Conservation (phyloP, 30 jellyfish, hydroid and myxozoan species). For the Phacellophora camtschatica region DNA sequence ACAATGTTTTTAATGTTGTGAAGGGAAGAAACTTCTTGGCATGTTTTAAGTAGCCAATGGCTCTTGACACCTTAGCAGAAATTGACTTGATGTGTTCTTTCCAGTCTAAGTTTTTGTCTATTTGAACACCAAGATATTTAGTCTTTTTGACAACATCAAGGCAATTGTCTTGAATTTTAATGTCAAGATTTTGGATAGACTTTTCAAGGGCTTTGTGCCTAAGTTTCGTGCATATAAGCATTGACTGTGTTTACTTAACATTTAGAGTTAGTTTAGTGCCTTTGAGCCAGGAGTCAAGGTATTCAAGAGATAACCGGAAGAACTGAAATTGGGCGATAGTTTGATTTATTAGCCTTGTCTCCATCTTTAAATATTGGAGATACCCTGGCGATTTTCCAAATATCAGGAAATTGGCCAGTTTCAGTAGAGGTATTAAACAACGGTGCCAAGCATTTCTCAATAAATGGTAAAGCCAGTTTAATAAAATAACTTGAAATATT, state of each 20-base stretch:
- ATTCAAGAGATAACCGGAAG: neutral
- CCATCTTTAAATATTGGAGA: neutral
- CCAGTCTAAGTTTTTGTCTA: too few species aligned
- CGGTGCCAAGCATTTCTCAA: neutral
- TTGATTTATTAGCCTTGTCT: neutral
- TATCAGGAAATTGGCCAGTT: neutral
- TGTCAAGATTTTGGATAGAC: neutral
- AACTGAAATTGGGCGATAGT: neutral
- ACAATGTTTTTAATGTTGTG: too few species aligned
- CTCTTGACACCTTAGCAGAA: too few species aligned
- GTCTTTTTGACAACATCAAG: too few species aligned
- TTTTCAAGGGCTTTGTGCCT: neutral
- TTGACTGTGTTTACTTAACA: conserved; percentile 3
- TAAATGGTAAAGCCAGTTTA: neutral
- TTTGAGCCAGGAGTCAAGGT: neutral
- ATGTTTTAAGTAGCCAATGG: too few species aligned
- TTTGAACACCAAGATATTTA: too few species aligned
- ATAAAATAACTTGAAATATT: neutral
- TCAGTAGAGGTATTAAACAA: neutral
- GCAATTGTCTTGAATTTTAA: conserved; percentile 1
- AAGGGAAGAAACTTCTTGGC: too few species aligned
- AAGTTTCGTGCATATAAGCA: neutral
- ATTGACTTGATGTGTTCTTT: too few species aligned
- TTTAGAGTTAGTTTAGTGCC: conserved; percentile 7
- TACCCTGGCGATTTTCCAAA: neutral